phyloP scores from a whole-genome alignment of 2,113 vertebrate species.

The Acanthisitta chloris region DNA sequence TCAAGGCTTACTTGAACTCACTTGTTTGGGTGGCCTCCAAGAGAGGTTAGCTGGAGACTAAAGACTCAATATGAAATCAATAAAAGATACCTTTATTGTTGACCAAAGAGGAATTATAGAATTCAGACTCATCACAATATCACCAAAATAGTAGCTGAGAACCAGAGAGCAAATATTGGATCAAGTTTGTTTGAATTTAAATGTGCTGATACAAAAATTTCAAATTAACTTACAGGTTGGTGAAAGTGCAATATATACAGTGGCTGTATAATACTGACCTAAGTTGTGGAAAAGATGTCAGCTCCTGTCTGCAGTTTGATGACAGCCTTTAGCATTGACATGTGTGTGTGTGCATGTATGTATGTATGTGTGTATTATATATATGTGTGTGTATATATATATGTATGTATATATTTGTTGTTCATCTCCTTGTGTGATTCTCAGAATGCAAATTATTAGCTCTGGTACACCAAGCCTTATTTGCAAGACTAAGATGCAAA shows the following conservation, averaged over 20 bases:
- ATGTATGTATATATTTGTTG: neutral
- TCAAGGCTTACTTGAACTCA: neutral
- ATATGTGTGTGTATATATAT: too few relatives aligned
- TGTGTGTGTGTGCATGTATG: neutral
- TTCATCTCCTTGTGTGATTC: neutral
- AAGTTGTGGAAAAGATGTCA: neutral
- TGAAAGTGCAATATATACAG: neutral
- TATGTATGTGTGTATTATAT: neutral
- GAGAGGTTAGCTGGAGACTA: neutral
- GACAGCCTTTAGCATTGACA: neutral
- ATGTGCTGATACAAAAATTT: neutral
- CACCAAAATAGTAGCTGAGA: neutral
- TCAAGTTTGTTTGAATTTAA: neutral
- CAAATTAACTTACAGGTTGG: neutral
- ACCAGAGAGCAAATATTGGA: neutral
- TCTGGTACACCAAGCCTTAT: neutral
- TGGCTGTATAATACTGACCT: neutral
- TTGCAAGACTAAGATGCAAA: neutral
- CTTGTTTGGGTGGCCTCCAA: neutral
- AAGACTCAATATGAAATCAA: neutral
- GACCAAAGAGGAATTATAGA: neutral
- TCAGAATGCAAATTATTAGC: neutral
- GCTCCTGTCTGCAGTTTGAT: neutral
- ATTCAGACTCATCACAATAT: neutral
- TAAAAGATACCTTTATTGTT: neutral